Percentiles rank a stretch among this genome's conserved stretches.
Evolutionary conservation across 2,888 invertebrate genomes (phyloP).

Genomic region (Meliscaeva auricollis): DNA sequence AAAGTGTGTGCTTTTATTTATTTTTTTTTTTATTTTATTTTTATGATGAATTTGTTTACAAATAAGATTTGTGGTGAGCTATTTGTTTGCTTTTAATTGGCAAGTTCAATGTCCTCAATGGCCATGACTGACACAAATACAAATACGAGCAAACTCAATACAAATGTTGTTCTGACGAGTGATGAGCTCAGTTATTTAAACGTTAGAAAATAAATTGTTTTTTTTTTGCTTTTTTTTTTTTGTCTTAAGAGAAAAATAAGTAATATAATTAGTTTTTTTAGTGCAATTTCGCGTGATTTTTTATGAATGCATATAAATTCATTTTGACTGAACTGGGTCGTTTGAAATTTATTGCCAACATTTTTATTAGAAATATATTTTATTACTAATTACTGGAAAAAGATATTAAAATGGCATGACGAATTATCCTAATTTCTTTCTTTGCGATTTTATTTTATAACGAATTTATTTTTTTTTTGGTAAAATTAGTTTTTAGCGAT

Average conservation of each 20-base stretch:
- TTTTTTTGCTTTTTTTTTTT: neutral
- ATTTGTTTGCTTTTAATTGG: constrained; percentile 36
- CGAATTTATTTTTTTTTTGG: neutral
- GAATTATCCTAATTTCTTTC: neutral
- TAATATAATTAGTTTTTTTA: neutral
- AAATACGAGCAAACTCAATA: neutral
- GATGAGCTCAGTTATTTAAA: constrained; percentile 21
- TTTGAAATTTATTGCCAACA: neutral
- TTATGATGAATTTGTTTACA: constrained; percentile 61
- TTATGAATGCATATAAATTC: too few species aligned
- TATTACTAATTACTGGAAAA: neutral
- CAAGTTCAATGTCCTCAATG: constrained; percentile 53
- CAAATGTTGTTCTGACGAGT: neutral
- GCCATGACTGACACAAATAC: constrained; percentile 34
- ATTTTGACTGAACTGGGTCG: neutral
- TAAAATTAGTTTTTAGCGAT: neutral
- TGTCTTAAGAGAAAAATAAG: too few species aligned
- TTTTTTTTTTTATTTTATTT: neutral
- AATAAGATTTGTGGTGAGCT: constrained; percentile 42
- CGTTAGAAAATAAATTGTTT: constrained; percentile 1
- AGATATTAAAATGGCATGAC: neutral
- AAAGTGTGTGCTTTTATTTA: neutral
- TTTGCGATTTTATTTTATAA: neutral
- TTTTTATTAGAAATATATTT: neutral
- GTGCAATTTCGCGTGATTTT: constrained; percentile 23